These are phyloP conservation scores for Pampusana beccarii DNA, from an alignment of 2,113 vertebrate species.

Conservation along the genomic window DNA sequence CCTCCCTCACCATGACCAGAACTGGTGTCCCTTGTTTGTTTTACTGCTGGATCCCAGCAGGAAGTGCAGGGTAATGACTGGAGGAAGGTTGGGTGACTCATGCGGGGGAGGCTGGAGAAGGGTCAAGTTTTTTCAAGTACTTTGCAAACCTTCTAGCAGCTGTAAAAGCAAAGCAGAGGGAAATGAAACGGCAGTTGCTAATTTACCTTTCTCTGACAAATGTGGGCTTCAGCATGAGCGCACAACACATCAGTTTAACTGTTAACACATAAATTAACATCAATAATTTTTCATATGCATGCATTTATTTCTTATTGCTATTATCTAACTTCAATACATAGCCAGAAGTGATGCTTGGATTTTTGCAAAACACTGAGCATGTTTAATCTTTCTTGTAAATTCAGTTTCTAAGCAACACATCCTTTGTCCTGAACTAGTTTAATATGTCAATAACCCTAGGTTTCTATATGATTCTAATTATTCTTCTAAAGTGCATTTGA, in stretches of 20 bases:
- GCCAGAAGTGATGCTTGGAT: not conserved
- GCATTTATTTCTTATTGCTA: not conserved
- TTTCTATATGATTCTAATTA: constrained; percentile 39
- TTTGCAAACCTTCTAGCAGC: constrained; percentile 58
- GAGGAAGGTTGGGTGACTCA: constrained; percentile 67
- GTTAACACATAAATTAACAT: constrained; percentile 2
- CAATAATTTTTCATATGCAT: not conserved
- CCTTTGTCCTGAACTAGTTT: constrained; percentile 49
- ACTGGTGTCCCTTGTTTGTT: constrained; percentile 54
- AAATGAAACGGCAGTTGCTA: constrained; percentile 21
- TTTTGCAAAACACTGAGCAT: not conserved
- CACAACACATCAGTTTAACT: constrained; percentile 7
- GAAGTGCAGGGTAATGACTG: constrained; percentile 65
- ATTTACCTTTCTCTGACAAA: constrained; percentile 56
- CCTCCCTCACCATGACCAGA: constrained; percentile 16
- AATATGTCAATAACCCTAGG: constrained; percentile 30
- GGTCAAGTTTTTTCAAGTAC: constrained; percentile 71
- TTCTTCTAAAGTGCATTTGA: constrained; percentile 28
- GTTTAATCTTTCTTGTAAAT: constrained; percentile 22
- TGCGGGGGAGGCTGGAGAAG: constrained; percentile 68
- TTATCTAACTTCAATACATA: not conserved
- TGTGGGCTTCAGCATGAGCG: not conserved
- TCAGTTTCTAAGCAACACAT: constrained; percentile 52
- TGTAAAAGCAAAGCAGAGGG: constrained; percentile 59
- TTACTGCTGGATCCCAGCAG: constrained; percentile 65